Evolutionary conservation across 2,888 invertebrate genomes (phyloP).

Genomic region (Corbicula japonica): DNA sequence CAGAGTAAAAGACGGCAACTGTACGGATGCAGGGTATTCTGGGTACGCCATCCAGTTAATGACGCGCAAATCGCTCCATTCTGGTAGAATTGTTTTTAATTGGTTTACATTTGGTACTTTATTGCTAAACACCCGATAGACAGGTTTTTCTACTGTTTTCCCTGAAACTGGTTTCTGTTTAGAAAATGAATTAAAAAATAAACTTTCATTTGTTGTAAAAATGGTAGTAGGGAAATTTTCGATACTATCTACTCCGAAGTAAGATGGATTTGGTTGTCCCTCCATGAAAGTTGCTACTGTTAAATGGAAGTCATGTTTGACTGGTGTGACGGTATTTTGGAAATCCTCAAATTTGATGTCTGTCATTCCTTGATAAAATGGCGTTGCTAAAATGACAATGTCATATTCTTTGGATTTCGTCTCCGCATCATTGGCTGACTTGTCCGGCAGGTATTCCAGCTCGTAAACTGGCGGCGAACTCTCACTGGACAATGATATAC

Average conservation of each 20-base stretch:
- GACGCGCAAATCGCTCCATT: constrained; percentile 72
- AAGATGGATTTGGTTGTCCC: constrained; percentile 87
- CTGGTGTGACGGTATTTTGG: constrained; percentile 73
- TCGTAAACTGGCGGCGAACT: constrained; percentile 74
- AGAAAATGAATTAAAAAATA: constrained; percentile 88
- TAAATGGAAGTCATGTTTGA: constrained; percentile 86
- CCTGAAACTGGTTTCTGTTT: constrained; percentile 82
- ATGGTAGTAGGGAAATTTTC: constrained; percentile 85
- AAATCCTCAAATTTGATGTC: constrained; percentile 87
- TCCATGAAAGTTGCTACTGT: constrained; percentile 89
- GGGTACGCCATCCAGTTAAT: constrained; percentile 84
- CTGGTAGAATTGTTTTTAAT: constrained; percentile 87
- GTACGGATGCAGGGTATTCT: constrained; percentile 79
- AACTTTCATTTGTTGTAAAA: constrained; percentile 87
- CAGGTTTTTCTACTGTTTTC: constrained; percentile 66
- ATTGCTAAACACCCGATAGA: constrained; percentile 89
- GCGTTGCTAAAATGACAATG: constrained; percentile 89
- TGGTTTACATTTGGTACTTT: constrained; percentile 86
- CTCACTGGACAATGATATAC: constrained; percentile 71
- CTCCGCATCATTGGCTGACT: constrained; percentile 37
- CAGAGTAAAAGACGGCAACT: constrained; percentile 87
- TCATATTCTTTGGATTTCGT: constrained; percentile 87
- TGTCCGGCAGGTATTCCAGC: constrained; percentile 69
- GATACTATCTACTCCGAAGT: constrained; percentile 86
- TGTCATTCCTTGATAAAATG: constrained; percentile 85